Percentiles rank a stretch among this genome's conserved stretches.
Conservation (phyloP, 2,113 vertebrate genomes). For the Hemibagrus wyckioides region DNA sequence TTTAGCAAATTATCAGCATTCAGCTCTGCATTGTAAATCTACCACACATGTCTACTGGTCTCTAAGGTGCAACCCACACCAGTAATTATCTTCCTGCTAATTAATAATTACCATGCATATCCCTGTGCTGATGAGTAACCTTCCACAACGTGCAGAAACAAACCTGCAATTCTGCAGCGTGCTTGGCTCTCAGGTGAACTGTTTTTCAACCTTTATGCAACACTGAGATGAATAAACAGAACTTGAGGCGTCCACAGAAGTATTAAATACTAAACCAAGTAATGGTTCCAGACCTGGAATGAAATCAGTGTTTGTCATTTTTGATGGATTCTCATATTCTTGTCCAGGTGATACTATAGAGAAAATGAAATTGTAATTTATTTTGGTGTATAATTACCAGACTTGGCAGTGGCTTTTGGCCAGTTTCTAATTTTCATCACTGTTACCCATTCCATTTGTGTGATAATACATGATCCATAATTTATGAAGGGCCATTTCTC, state of each 20-base stretch:
- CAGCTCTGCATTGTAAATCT: slow-evolving; percentile 9
- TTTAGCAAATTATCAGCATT: background rate
- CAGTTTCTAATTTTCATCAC: slow-evolving; percentile 58
- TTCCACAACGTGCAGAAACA: slow-evolving; percentile 28
- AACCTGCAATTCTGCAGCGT: slow-evolving; percentile 13
- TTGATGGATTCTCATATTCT: background rate
- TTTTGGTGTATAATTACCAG: slow-evolving; percentile 49
- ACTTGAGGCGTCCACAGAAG: background rate
- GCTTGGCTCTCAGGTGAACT: background rate
- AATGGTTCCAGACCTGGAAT: background rate
- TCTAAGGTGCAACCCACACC: slow-evolving; percentile 43
- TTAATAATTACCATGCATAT: slow-evolving; percentile 50
- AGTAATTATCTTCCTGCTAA: slow-evolving; percentile 48
- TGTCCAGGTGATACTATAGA: background rate
- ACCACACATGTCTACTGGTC: slow-evolving; percentile 12
- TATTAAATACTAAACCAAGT: background rate
- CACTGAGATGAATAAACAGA: background rate
- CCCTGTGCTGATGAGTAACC: slow-evolving; percentile 30
- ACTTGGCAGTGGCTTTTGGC: slow-evolving; percentile 31
- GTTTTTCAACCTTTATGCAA: background rate
- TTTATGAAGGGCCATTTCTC: slow-evolving; percentile 1
- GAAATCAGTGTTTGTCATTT: slow-evolving; percentile 6
- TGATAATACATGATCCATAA: slow-evolving; percentile 27
- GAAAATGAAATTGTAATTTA: slow-evolving; percentile 45
- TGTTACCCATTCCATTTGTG: slow-evolving; percentile 46